Conservation (phyloP, 35 echinoderm and acorn worm species). For the Apostichopus japonicus region DNA sequence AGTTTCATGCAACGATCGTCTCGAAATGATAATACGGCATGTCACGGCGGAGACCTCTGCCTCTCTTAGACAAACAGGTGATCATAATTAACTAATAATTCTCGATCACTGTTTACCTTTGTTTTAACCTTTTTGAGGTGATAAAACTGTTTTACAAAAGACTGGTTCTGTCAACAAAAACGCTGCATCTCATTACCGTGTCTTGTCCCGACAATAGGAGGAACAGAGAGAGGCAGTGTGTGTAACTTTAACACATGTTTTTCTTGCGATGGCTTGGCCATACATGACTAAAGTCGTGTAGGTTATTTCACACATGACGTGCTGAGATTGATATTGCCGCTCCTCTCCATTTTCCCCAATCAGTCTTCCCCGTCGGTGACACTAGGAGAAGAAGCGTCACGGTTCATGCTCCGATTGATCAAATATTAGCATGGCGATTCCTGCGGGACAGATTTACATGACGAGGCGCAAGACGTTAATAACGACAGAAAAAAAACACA, state of each 20-base stretch:
- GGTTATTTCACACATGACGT: slow-evolving; percentile 59
- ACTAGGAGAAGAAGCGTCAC: slow-evolving; percentile 35
- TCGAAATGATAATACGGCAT: neutral
- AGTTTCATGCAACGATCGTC: neutral
- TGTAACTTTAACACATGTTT: slow-evolving; percentile 26
- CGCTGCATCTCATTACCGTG: neutral
- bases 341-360: slow-evolving; percentile 60
- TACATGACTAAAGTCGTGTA: slow-evolving; percentile 28
- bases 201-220: neutral
- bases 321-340: slow-evolving; percentile 51
- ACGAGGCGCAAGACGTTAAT: slow-evolving; percentile 54
- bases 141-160: neutral
- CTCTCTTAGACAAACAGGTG: neutral
- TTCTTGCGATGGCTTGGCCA: neutral
- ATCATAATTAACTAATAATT: no score
- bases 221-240: neutral
- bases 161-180: neutral
- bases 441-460: slow-evolving; percentile 62
- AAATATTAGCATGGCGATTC: slow-evolving; percentile 58
- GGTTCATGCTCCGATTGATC: slow-evolving; percentile 62
- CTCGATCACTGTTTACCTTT: neutral
- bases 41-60: neutral
- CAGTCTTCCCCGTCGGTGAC: slow-evolving; percentile 44
- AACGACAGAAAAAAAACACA: neutral
- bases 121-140: no score